phyloP scores from a whole-genome alignment of 2,797 vertebrate genomes.

The Lithobates sylvaticus region DNA sequence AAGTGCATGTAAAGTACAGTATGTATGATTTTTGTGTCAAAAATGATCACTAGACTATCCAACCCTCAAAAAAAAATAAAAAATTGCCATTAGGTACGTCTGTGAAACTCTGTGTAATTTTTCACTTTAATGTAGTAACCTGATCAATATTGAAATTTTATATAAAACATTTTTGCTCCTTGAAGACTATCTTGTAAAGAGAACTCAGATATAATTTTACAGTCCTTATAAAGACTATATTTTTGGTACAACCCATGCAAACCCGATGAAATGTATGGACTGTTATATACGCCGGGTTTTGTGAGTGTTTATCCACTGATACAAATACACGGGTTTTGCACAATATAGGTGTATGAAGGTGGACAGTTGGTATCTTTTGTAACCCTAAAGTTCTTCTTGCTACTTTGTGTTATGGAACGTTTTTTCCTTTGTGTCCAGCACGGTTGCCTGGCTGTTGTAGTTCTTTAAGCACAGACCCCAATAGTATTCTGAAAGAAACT shows the following conservation, averaged over 20 bases:
- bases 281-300: conserved; percentile 27
- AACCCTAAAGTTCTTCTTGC: conserved; percentile 23
- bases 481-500: conserved; percentile 50
- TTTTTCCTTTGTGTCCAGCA: conserved; percentile 41
- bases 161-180: neutral
- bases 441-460: conserved; percentile 44
- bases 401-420: conserved; percentile 32
- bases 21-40: neutral
- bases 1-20: neutral
- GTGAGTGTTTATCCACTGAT: conserved; percentile 29
- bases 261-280: conserved; percentile 31
- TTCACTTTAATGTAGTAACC: neutral
- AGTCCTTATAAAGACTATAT: conserved; percentile 46
- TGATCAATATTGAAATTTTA: neutral
- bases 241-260: conserved; percentile 44
- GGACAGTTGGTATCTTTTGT: conserved; percentile 45
- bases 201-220: conserved; percentile 16
- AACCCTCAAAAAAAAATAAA: neutral
- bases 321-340: conserved; percentile 50
- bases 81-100: neutral
- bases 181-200: conserved; percentile 3
- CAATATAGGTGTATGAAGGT: conserved; percentile 42
- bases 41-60: neutral
- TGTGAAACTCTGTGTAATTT: neutral
- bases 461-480: conserved; percentile 40